These are phyloP conservation scores for Caprella mutica DNA, from an alignment of 2,888 invertebrate species.

Conservation along the genomic window DNA sequence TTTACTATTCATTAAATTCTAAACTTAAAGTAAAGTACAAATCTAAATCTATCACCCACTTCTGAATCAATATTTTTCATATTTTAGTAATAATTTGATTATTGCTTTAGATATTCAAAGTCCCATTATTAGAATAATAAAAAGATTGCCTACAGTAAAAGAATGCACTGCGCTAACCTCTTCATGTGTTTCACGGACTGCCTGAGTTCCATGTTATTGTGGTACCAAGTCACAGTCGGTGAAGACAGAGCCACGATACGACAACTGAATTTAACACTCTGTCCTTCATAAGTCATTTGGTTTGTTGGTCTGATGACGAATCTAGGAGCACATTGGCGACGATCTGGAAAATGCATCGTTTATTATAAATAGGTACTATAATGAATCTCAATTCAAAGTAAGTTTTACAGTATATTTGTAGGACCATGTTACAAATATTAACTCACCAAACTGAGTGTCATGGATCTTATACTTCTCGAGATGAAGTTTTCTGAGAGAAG, in stretches of 20 bases:
- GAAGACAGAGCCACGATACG: constrained; percentile 88
- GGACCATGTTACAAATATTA: constrained; percentile 23
- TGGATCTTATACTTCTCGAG: constrained; percentile 94
- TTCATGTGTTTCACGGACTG: constrained; percentile 99
- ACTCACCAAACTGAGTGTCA: constrained; percentile 77
- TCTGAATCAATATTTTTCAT: too few species aligned
- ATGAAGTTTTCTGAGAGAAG: constrained; percentile 84
- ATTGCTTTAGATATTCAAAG: too few species aligned
- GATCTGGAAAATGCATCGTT: constrained; percentile 51
- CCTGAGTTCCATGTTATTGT: constrained; percentile 79
- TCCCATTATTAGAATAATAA: too few species aligned
- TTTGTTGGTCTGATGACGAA: constrained; percentile 95
- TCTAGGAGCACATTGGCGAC: constrained; percentile 92
- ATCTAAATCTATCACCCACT: too few species aligned
- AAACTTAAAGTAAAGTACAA: too few species aligned
- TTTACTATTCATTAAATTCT: too few species aligned
- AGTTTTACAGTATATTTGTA: background rate
- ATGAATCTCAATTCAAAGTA: background rate
- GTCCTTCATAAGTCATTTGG: constrained; percentile 92
- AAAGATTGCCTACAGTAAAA: too few species aligned
- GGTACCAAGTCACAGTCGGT: constrained; percentile 90
- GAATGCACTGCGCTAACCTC: too few species aligned
- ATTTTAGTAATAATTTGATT: too few species aligned
- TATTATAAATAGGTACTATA: background rate
- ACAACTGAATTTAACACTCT: constrained; percentile 93